Evolutionary conservation across 2,113 vertebrate genomes (phyloP).

Genomic region (Maccullochella peelii): DNA sequence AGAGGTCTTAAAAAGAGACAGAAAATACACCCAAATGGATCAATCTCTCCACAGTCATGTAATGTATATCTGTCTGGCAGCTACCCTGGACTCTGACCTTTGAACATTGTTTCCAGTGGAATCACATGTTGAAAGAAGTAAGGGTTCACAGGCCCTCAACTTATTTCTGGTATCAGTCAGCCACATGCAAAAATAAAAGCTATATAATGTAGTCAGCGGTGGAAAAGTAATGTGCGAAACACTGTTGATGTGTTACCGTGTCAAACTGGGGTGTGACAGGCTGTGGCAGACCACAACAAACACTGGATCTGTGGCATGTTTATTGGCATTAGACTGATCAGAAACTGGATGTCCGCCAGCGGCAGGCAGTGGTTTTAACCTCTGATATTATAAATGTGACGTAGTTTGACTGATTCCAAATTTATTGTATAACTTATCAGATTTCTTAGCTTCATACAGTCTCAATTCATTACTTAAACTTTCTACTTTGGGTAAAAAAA

Average conservation of each 20-base stretch:
- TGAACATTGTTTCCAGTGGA: constrained; percentile 62
- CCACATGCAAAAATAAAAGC: constrained; percentile 25
- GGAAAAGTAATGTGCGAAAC: neutral
- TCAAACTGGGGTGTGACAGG: neutral
- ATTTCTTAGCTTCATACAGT: neutral
- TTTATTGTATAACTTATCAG: neutral
- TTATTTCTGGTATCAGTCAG: constrained; percentile 25
- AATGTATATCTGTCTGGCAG: constrained; percentile 46
- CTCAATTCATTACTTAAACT: no score
- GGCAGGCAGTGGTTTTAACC: neutral
- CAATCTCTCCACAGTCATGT: constrained; percentile 8
- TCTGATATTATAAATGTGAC: neutral
- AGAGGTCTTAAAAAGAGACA: constrained; percentile 5
- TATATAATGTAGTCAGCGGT: neutral
- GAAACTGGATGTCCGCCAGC: neutral
- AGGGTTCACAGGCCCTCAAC: constrained; percentile 1
- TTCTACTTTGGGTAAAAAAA: neutral
- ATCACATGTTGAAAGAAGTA: constrained; percentile 52
- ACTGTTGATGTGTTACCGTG: neutral
- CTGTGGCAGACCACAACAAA: constrained; percentile 10
- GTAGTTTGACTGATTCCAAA: neutral
- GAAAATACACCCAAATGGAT: constrained; percentile 11
- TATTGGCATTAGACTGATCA: neutral
- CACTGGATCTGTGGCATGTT: no score
- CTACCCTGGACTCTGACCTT: constrained; percentile 64